Percentiles rank a stretch among this genome's conserved stretches.
These are phyloP conservation scores for Mystacornis crossleyi DNA, from an alignment of 2,113 vertebrate genomes.

Conservation along the genomic window DNA sequence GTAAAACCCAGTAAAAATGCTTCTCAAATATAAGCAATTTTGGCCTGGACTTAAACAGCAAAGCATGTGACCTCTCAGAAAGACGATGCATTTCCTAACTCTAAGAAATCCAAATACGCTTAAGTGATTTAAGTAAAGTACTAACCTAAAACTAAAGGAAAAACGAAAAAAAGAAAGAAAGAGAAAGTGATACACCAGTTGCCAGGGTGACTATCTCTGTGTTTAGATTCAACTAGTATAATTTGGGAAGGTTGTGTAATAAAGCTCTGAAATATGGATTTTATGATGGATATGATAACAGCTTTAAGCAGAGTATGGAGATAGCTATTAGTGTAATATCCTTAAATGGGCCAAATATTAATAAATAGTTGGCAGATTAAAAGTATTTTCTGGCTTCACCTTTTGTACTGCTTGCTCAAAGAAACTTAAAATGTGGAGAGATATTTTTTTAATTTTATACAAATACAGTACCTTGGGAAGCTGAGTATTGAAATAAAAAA, in stretches of 20 bases:
- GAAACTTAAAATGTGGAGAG: not conserved
- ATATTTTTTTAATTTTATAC: not conserved
- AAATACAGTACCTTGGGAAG: not conserved
- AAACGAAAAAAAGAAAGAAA: not conserved
- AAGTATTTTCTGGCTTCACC: not conserved
- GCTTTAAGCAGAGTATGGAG: not conserved
- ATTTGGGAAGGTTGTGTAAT: not conserved
- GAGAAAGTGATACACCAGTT: not conserved
- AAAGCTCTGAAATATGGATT: not conserved
- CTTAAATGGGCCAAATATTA: not conserved
- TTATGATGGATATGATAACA: not conserved
- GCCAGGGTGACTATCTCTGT: not conserved
- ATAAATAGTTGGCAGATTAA: not conserved
- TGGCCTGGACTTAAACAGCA: not conserved
- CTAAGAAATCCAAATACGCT: not conserved
- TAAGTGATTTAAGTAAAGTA: not conserved
- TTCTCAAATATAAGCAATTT: not conserved
- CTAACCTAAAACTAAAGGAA: not conserved
- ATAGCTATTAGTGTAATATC: not conserved
- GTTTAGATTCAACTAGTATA: not conserved
- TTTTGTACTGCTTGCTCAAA: not conserved
- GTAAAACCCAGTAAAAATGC: not conserved
- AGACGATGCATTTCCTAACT: not conserved
- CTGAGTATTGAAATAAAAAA: not conserved
- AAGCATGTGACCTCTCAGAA: not conserved